phyloP scores from a whole-genome alignment of 2,888 invertebrate genomes.

The Liodrosophila aerea region DNA sequence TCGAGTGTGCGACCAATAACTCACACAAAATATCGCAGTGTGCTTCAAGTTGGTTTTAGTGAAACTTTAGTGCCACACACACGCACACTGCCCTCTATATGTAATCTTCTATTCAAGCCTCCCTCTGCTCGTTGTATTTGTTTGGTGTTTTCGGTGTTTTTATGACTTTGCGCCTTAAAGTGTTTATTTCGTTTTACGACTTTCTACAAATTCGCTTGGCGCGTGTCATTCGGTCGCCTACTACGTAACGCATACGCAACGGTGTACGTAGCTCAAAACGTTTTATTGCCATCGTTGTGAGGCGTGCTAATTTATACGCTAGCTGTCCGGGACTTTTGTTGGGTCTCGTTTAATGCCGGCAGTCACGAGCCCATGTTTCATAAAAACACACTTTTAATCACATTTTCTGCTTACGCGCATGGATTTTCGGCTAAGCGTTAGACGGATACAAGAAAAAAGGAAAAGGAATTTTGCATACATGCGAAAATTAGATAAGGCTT shows the following conservation, averaged over 20 bases:
- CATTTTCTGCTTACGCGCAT: conserved; percentile 48
- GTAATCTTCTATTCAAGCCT: not conserved
- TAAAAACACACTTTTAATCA: conserved; percentile 72
- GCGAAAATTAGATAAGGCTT: conserved; percentile 22
- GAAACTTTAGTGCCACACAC: conserved; percentile 42
- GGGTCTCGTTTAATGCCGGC: conserved; percentile 45
- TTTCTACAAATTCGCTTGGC: conserved; percentile 63
- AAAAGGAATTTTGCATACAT: conserved; percentile 38
- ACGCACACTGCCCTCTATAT: conserved; percentile 6
- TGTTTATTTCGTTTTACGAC: conserved; percentile 74
- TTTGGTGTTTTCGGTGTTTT: conserved; percentile 66
- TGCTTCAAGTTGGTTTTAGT: conserved; percentile 32
- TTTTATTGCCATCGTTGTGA: conserved; percentile 59
- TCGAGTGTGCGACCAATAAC: conserved; percentile 33
- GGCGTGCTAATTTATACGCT: conserved; percentile 67
- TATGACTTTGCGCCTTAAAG: conserved; percentile 72
- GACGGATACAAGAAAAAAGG: conserved; percentile 16
- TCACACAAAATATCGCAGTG: conserved; percentile 26
- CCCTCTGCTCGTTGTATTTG: conserved; percentile 35
- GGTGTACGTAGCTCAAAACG: conserved; percentile 54
- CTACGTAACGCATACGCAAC: conserved; percentile 29
- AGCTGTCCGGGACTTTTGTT: not conserved
- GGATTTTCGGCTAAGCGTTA: conserved; percentile 34
- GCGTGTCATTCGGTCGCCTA: conserved; percentile 66
- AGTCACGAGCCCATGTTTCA: conserved; percentile 64